phyloP scores from a whole-genome alignment of 2,113 vertebrate genomes.

The Pteropus alecto region DNA sequence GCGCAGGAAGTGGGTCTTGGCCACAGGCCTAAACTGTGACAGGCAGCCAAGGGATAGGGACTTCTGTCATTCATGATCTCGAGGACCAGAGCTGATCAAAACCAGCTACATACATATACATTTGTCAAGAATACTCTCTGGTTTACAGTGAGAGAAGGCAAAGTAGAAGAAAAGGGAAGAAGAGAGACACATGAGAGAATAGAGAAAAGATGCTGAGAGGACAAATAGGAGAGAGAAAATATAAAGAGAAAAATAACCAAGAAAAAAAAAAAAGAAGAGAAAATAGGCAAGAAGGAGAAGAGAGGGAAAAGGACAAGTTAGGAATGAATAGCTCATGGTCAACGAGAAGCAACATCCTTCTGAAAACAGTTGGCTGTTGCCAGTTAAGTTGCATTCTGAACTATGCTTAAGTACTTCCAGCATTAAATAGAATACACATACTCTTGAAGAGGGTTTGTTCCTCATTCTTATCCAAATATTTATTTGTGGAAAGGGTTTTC shows the following conservation, averaged over 20 bases:
- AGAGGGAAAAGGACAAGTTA: background rate
- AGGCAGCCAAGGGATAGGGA: conserved; percentile 44
- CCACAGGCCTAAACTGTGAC: conserved; percentile 51
- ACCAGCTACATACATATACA: background rate
- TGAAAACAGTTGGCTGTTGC: background rate
- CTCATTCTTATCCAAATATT: conserved; percentile 69
- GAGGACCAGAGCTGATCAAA: conserved; percentile 13
- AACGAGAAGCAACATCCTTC: background rate
- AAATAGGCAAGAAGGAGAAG: background rate
- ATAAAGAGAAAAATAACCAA: background rate
- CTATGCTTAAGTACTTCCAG: background rate
- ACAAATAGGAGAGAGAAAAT: background rate
- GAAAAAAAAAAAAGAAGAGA: background rate
- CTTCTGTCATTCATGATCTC: conserved; percentile 51
- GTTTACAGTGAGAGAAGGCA: background rate
- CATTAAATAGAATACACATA: conserved; percentile 36
- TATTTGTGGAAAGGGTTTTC: conserved; percentile 74
- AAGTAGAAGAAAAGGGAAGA: background rate
- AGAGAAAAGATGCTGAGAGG: background rate
- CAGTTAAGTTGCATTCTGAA: background rate
- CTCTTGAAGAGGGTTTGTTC: background rate
- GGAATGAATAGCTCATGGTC: background rate
- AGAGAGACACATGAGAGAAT: background rate
- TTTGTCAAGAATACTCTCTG: background rate
- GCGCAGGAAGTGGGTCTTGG: conserved; percentile 69